phyloP scores from a whole-genome alignment of 2,888 invertebrate genomes.

The Glyphotaelius pellucidus region DNA sequence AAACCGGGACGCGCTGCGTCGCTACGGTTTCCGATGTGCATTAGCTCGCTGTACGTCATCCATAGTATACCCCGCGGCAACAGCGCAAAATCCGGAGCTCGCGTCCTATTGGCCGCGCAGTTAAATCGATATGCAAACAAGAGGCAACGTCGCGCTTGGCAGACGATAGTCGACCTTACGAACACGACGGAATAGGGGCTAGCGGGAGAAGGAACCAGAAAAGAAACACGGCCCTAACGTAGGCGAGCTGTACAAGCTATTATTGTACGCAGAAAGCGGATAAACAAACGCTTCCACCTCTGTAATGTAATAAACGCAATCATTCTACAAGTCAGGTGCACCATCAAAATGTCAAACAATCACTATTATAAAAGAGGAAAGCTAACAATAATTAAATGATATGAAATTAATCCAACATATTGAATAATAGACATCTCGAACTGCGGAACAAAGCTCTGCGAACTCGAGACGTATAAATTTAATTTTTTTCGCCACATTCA shows the following conservation, averaged over 20 bases:
- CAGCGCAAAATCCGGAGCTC: conserved; percentile 77
- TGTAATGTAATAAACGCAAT: conserved; percentile 50
- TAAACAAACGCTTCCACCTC: conserved; percentile 60
- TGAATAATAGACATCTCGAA: background rate
- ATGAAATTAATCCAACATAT: conserved; percentile 28
- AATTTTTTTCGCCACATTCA: background rate
- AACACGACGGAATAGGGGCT: conserved; percentile 57
- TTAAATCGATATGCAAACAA: conserved; percentile 81
- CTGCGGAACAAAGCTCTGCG: background rate
- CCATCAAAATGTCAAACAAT: conserved; percentile 42
- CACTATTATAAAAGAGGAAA: conserved; percentile 6
- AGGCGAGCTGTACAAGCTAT: conserved; percentile 42
- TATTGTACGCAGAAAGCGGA: conserved; percentile 52
- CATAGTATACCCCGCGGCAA: conserved; percentile 68
- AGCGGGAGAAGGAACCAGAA: conserved; percentile 44
- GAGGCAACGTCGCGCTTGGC: conserved; percentile 77
- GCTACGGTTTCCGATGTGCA: background rate
- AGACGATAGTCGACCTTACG: conserved; percentile 74
- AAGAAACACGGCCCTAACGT: conserved; percentile 59
- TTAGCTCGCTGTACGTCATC: background rate
- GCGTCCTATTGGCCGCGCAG: conserved; percentile 80
- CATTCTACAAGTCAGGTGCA: conserved; percentile 51
- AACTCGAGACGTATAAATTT: background rate
- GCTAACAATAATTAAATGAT: background rate
- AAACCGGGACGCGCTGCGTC: background rate